Conservation (phyloP, 2,113 vertebrate species). For the Vidua chalybeata region DNA sequence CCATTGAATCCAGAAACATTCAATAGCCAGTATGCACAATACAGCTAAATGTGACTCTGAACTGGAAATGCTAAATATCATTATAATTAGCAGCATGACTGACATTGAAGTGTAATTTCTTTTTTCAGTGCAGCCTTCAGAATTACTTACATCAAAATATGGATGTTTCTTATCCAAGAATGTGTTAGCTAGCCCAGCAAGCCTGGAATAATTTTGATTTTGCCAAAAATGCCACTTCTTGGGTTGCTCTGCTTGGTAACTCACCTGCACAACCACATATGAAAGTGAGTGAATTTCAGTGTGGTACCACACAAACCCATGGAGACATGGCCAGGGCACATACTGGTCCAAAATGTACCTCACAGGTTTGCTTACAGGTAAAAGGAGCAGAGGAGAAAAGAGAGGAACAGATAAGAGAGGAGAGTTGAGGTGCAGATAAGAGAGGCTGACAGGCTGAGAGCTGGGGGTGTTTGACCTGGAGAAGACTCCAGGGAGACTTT, state of each 20-base stretch:
- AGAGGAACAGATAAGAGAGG: neutral
- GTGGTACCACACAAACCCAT: neutral
- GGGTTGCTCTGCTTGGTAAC: neutral
- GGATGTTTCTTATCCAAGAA: neutral
- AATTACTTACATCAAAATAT: neutral
- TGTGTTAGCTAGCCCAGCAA: neutral
- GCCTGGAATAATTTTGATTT: neutral
- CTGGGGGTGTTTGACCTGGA: neutral
- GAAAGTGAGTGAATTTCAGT: neutral
- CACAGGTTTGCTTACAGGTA: slow-evolving; percentile 17
- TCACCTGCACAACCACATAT: neutral
- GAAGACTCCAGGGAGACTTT: neutral
- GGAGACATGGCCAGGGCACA: neutral
- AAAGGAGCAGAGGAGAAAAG: neutral
- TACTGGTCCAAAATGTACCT: neutral
- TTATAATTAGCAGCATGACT: neutral
- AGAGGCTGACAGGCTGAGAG: neutral
- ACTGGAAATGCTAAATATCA: neutral
- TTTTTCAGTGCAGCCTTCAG: neutral
- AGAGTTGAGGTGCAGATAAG: neutral
- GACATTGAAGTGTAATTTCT: neutral
- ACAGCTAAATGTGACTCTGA: neutral
- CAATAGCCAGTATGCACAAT: neutral
- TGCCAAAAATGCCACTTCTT: neutral
- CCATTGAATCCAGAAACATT: neutral